Base-by-base conservation (phyloP, 2,888 invertebrate genomes). In the Polyommatus icarus region DNA sequence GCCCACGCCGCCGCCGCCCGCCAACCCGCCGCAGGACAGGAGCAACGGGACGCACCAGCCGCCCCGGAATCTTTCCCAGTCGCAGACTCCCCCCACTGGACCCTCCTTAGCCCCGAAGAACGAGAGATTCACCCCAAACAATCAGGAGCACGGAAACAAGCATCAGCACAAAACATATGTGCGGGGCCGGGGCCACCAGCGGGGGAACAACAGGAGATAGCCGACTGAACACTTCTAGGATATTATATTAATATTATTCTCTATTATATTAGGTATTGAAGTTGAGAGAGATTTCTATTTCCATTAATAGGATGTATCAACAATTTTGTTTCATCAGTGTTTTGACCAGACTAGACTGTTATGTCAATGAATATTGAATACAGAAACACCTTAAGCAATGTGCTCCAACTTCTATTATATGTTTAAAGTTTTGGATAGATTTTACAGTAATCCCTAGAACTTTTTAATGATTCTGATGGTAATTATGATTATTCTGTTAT, bases 81-180 rank as follows among this genome's bases (percentile, higher is more conserved):
- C 79, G 76, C 81, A 78, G 72, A 29, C 77, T 67, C 77, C 81
- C 40, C 78, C 81, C 46, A 71, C 81, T 76, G 79, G 79, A n/a
- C 71, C 84, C 1, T 81, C 81, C 24, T 80, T 85, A 79, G 79
- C 80, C 20, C 80, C 83, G 76, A 87, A 87, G 81, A 71, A 82
- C n/a, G 89, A 89, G 57, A 84, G 88, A 3, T 89, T 86, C 79
- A 80, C 85, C 54, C 79, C 84, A 18, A 81, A 82, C 7, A 81
- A 83, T 18, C 84, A 83, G n/a, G 87, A 87, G 76, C 86, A 85
- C 76, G 81, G 83, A 18, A 84, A 82, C 80, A 90, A 90, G 79
- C 89, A 86, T 78, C 79, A 87, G 2, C 91, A 91, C 82, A 91
- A 91, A 82, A 90, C 91, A 0, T 91, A 91, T 79, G 91, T 90